Conservation (phyloP, 2,888 invertebrate genomes). For the Tiliacea aurago region DNA sequence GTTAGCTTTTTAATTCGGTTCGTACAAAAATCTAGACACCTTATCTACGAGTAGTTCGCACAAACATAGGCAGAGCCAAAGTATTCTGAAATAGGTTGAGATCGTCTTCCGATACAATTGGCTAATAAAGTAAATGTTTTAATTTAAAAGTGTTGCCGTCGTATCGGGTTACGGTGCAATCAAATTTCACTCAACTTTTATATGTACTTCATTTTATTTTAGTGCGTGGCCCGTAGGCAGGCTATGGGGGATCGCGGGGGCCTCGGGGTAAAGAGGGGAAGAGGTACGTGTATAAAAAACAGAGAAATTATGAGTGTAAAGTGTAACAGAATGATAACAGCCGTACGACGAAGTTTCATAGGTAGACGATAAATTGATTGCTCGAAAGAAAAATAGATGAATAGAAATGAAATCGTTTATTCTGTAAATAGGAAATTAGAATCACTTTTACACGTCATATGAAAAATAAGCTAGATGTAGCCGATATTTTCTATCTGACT, state of each 20-base stretch:
- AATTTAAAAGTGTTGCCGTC: slow-evolving; percentile 42
- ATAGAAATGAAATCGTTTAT: too few relatives aligned
- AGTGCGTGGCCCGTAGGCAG: slow-evolving; percentile 40
- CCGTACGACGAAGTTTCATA: not conserved
- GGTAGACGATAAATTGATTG: not conserved
- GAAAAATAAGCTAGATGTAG: too few relatives aligned
- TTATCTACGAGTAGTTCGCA: too few relatives aligned
- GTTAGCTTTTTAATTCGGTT: too few relatives aligned
- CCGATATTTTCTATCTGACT: too few relatives aligned
- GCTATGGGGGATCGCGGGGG: not conserved
- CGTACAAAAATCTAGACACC: not conserved
- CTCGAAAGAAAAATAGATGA: too few relatives aligned
- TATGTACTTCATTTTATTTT: slow-evolving; percentile 55
- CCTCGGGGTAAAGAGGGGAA: not conserved
- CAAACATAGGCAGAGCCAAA: not conserved
- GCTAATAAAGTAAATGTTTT: slow-evolving; percentile 52
- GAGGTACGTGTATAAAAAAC: slow-evolving; percentile 13
- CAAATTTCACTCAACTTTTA: slow-evolving; percentile 56
- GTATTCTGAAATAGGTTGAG: not conserved
- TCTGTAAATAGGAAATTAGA: too few relatives aligned
- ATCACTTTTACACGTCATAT: too few relatives aligned
- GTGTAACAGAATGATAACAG: not conserved
- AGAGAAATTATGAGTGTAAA: slow-evolving; percentile 7
- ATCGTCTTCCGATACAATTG: slow-evolving; percentile 25
- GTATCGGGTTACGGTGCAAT: slow-evolving; percentile 48